Percentiles rank a stretch among this genome's conserved stretches.
phyloP scores from a whole-genome alignment of 2,797 vertebrate genomes.

The Gymnodraco acuticeps region DNA sequence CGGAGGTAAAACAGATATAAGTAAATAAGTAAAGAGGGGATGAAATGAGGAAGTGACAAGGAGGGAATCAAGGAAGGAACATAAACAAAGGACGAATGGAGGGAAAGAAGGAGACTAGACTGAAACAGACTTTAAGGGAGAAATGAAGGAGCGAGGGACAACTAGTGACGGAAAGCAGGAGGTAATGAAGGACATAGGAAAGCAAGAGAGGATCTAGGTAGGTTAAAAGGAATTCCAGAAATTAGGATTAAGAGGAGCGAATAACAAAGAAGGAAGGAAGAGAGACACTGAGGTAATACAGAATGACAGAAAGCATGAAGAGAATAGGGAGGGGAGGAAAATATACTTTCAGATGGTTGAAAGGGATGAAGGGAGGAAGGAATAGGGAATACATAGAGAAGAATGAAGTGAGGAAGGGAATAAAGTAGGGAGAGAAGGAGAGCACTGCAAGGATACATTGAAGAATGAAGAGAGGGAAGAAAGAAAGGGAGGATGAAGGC shows the following conservation, averaged over 20 bases:
- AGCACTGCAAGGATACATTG: background rate
- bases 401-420: background rate
- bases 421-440: background rate
- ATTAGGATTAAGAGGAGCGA: background rate
- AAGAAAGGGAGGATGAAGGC: background rate
- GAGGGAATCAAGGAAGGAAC: background rate
- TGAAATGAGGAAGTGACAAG: background rate
- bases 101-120: background rate
- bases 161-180: too few species aligned
- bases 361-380: background rate
- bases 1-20: background rate
- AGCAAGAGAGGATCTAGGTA: background rate
- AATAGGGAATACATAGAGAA: background rate
- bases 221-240: background rate
- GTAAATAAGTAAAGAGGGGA: background rate
- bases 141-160: background rate
- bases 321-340: background rate
- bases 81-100: background rate
- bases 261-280: background rate
- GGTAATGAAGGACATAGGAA: background rate
- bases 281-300: background rate
- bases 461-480: too few species aligned
- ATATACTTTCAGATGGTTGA: background rate
- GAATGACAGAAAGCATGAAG: background rate
- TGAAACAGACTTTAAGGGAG: background rate